These are phyloP conservation scores for Sepiola atlantica DNA, from an alignment of 2,888 invertebrate species.

Conservation along the genomic window DNA sequence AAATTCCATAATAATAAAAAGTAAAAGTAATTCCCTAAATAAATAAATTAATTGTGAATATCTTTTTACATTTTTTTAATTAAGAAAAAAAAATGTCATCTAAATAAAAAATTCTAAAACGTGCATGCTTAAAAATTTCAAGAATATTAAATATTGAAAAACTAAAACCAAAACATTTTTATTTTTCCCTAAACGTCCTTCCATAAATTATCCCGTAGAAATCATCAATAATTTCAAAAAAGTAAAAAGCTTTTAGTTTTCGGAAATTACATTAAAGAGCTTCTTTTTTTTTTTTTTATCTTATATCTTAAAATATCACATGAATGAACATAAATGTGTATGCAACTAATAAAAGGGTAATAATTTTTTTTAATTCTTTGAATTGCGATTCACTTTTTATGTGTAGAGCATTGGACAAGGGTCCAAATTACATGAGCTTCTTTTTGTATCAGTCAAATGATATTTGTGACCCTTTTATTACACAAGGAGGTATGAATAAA, in stretches of 20 bases:
- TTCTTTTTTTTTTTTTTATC: background rate
- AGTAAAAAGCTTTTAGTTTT: background rate
- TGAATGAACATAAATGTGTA: background rate
- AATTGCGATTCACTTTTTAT: background rate
- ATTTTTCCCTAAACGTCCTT: background rate
- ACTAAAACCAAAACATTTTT: background rate
- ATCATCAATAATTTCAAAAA: background rate
- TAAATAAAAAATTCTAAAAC: no score
- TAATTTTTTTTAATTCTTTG: background rate
- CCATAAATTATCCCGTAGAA: background rate
- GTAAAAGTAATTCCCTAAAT: background rate
- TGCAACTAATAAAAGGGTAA: background rate
- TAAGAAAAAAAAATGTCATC: background rate
- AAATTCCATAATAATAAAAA: background rate
- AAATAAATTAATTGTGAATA: background rate
- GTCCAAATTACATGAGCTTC: background rate
- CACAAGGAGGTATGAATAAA: no score
- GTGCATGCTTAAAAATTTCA: background rate
- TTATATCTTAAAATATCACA: background rate
- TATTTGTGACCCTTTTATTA: no score
- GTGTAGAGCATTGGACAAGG: background rate
- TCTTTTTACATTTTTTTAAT: no score
- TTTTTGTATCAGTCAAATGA: background rate
- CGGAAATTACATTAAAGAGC: background rate
- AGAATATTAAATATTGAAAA: background rate